A percentile compares a stretch with the other conserved stretches of the same genome.
Evolutionary conservation across 2,888 invertebrate species (phyloP).

Genomic region (Smittia sp.): DNA sequence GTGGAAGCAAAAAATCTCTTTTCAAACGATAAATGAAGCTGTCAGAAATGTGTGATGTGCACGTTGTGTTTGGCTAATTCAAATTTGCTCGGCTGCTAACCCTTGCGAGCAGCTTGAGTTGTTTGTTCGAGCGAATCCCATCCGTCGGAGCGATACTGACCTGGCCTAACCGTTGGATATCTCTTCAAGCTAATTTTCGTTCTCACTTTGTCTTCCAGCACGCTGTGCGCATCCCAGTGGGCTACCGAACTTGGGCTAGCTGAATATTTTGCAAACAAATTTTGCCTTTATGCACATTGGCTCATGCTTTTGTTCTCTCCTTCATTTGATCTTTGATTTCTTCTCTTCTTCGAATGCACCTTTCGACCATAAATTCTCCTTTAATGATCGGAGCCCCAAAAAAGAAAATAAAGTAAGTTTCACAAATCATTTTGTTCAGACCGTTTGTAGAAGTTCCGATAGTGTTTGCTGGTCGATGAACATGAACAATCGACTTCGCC

Average conservation of each 20-base stretch:
- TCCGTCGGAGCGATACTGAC: not conserved
- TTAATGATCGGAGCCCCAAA: constrained; percentile 26
- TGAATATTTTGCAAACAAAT: constrained; percentile 36
- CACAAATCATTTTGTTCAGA: constrained; percentile 7
- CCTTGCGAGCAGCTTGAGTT: not conserved
- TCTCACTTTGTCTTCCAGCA: not conserved
- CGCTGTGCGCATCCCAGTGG: constrained; percentile 29
- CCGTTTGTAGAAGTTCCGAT: not conserved
- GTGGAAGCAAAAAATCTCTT: not conserved
- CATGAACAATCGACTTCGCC: not conserved
- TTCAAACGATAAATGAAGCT: constrained; percentile 24
- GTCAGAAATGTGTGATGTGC: constrained; percentile 12
- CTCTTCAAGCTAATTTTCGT: not conserved
- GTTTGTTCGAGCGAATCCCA: too few relatives aligned
- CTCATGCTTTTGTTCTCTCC: not conserved
- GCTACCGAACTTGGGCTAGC: not conserved
- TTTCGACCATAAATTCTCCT: constrained; percentile 37
- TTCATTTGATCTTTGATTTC: constrained; percentile 14
- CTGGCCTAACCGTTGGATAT: not conserved
- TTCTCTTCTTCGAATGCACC: constrained; percentile 18
- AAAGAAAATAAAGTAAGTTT: not conserved
- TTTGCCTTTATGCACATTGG: constrained; percentile 17
- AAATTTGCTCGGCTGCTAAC: not conserved
- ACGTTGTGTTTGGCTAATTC: not conserved
- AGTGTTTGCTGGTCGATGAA: not conserved